phyloP scores from a whole-genome alignment of 2,888 invertebrate species.

The Cremastinae sp. region DNA sequence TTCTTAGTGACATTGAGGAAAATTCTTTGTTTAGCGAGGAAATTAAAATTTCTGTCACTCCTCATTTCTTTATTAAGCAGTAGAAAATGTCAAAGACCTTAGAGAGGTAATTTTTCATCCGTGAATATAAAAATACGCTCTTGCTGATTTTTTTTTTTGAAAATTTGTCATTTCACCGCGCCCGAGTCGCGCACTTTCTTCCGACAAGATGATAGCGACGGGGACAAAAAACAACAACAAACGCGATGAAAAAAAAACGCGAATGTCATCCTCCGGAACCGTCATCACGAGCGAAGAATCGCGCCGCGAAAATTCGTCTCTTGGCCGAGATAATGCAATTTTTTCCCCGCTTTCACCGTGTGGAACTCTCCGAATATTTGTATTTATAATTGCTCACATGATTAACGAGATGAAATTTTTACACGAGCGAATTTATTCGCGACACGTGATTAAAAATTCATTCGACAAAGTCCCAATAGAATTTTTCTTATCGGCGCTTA shows the following conservation, averaged over 20 bases:
- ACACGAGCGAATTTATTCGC: too few relatives aligned
- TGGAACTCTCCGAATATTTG: slow-evolving; percentile 21
- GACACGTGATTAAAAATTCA: too few relatives aligned
- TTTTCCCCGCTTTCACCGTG: slow-evolving; percentile 54
- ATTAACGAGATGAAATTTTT: not conserved
- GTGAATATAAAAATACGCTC: slow-evolving; percentile 23
- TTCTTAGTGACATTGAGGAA: not conserved
- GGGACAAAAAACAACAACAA: slow-evolving; percentile 1
- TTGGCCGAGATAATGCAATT: slow-evolving; percentile 46
- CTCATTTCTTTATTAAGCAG: not conserved
- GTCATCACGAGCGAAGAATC: slow-evolving; percentile 21
- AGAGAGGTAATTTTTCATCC: not conserved
- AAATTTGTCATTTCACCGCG: slow-evolving; percentile 1
- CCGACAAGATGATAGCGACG: slow-evolving; percentile 1
- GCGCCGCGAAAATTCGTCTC: slow-evolving; percentile 11
- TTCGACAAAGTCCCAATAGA: too few relatives aligned
- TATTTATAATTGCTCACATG: slow-evolving; percentile 9
- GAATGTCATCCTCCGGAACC: slow-evolving; percentile 35
- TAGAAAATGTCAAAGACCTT: not conserved
- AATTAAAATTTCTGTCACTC: not conserved
- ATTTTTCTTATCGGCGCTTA: too few relatives aligned
- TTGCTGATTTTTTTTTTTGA: not conserved
- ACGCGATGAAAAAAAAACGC: slow-evolving; percentile 39
- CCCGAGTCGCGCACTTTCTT: slow-evolving; percentile 33
- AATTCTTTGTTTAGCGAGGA: not conserved